Base-by-base conservation (phyloP, 2,797 vertebrate genomes). In the Neomorphus geoffroyi region DNA sequence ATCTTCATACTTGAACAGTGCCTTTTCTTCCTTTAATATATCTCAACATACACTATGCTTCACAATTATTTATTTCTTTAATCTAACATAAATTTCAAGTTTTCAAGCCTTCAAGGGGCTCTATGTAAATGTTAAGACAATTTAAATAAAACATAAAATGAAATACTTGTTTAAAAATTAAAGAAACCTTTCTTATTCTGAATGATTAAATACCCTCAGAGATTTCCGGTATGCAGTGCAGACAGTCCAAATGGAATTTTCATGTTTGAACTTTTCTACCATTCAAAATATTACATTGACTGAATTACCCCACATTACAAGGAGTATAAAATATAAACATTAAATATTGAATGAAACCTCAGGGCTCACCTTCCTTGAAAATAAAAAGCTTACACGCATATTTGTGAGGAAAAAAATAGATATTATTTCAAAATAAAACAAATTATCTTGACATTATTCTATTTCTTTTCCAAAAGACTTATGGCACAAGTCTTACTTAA, bases 71-170 rank as follows among this genome's bases (percentile, higher is more conserved):
- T 94, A 74, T 71, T 96, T 93, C 89, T 86, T 88, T 26, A 93
- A 90, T 88, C 45, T 82, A 96, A 94, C 30, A 0, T 60, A 96
- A 92, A 88, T 92, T 96, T 94, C 69, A 93, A 87, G 48, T 94
- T 96, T 93, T 80, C 72, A 83, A 93, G 75, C 46, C 90, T 94
- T 94, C 91, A 87, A 95, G 93, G 83, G 43, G 33, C 93, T 95
- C 94, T 92, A 80, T 95, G 95, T 97, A 97, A 97, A 97, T 94
- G 92, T 92, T 96, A 96, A 94, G 72, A 95, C 86, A 96, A 94
- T 77, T 96, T 98, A 97, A 98, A 98, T 98, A 98, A 98, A 98
- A 97, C 97, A 98, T 97, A 96, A 97, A 97, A 97, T 96, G 96
- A 96, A 97, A 95, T 80, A 95, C 57, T 64, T 91, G 92, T 97